phyloP scores from a whole-genome alignment of 2,113 vertebrate species.

The Sminthopsis crassicaudata region DNA sequence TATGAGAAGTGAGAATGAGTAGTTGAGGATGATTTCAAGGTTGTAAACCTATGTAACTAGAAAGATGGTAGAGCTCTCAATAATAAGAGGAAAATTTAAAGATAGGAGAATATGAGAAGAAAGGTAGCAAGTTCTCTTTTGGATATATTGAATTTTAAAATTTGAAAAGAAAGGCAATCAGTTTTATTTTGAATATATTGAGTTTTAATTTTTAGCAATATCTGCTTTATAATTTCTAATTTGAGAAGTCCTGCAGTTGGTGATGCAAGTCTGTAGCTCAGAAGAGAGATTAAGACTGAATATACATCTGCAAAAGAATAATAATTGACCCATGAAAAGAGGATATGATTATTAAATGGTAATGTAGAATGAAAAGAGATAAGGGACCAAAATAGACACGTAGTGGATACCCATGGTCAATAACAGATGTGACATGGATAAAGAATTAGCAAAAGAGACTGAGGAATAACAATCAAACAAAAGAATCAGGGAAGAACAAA shows the following conservation, averaged over 20 bases:
- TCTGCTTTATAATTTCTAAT: too few species aligned
- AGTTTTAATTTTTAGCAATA: too few species aligned
- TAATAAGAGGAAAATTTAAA: neutral
- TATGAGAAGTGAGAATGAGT: neutral
- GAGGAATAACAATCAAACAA: neutral
- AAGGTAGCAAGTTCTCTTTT: neutral
- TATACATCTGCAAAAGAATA: neutral
- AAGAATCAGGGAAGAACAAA: neutral
- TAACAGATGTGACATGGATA: neutral
- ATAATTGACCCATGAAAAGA: neutral
- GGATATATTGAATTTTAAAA: neutral
- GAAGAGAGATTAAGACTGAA: neutral
- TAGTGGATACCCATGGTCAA: neutral
- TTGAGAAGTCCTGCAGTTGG: neutral
- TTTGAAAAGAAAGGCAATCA: too few species aligned
- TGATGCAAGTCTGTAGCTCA: neutral
- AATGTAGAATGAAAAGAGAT: neutral
- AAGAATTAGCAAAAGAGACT: neutral
- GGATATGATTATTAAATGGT: neutral
- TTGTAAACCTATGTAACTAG: neutral
- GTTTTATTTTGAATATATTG: too few species aligned
- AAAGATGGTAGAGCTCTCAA: neutral
- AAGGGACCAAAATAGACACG: neutral
- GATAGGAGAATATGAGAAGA: neutral
- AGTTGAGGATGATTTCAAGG: neutral